Evolutionary conservation across 2,113 vertebrate genomes (phyloP).

Genomic region (Onychostruthus taczanowskii): DNA sequence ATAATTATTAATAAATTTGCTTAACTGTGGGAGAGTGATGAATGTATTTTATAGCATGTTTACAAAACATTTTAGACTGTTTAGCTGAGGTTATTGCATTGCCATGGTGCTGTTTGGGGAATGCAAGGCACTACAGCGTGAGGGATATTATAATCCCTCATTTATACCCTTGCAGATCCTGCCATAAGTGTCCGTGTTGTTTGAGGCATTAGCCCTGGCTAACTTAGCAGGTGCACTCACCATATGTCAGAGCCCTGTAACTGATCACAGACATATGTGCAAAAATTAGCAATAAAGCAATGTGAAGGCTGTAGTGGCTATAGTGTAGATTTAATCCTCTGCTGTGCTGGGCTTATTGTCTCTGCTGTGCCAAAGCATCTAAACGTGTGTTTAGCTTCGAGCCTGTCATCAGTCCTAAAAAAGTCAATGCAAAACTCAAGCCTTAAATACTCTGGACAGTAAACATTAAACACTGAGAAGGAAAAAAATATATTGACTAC

Average conservation of each 20-base stretch:
- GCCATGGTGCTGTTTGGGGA: not conserved
- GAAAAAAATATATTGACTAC: not conserved
- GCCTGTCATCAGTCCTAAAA: slow-evolving; percentile 40
- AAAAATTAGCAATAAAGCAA: slow-evolving; percentile 45
- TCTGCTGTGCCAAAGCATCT: slow-evolving; percentile 13
- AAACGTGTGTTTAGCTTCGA: not conserved
- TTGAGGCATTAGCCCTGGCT: not conserved
- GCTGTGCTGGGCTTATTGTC: slow-evolving; percentile 22
- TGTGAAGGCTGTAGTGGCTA: not conserved
- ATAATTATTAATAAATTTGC: not conserved
- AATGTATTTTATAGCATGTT: not conserved
- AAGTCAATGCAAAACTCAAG: slow-evolving; percentile 23
- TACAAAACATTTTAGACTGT: not conserved
- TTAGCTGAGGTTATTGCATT: not conserved
- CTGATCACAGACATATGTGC: slow-evolving; percentile 37
- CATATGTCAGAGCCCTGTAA: slow-evolving; percentile 29
- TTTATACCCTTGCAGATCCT: not conserved
- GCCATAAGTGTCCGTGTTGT: not conserved
- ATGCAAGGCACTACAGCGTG: not conserved
- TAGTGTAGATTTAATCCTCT: slow-evolving; percentile 7
- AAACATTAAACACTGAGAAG: not conserved
- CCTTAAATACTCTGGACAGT: not conserved
- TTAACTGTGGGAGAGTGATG: not conserved
- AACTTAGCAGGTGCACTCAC: slow-evolving; percentile 22
- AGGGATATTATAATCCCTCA: not conserved